Evolutionary conservation across 2,888 invertebrate genomes (phyloP), one percentile per base, ranked within the genome.

Genomic region (Eucriotettix oculatus): DNA sequence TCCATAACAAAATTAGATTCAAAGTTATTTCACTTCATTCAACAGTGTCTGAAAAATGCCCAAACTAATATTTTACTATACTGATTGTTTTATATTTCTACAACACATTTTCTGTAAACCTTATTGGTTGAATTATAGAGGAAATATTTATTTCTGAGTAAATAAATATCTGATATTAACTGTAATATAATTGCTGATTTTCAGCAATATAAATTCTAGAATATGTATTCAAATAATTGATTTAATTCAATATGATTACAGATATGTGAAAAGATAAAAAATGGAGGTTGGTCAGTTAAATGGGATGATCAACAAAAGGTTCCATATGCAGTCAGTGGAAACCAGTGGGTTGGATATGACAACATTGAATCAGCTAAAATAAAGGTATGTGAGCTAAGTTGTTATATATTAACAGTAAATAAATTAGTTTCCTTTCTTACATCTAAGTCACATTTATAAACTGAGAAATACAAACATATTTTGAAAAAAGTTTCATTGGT

Each of bases 341-440:
- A 73, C 16, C 76, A 83, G 67, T 88, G 87, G 87, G 74, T 87
- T 14, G 81, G 85, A 1, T 88, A 79, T 66, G 87, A 88, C 63
- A 74, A 83, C 66, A 68, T 71, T n/a, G 69, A 73, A 58, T 85
- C 86, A 10, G 69, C 83, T 10, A 66, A 67, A 9, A 64, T 71
- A 1, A 84, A 84, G 73, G 76, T 76, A 29, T n/a, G n/a, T 29
- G 29, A 29, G 29, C 7, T 7, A 29, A 29, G 29, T 5, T 5
- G 29, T 29, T 29, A 5, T 29, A 29, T 29, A 29, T 29, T 29
- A 29, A 5, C 29, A 29, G 7, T 29, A 29, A 29, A 29, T 29
- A 29, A 29, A 29, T 29, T 5, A 7, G 3, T 29, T n/a, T 29
- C 7, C 29, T 29, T 29, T 29, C 7, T 29, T 29, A 29, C 29